Evolutionary conservation across 2,113 vertebrate genomes (phyloP).

Genomic region (Himantopus leucocephalus): DNA sequence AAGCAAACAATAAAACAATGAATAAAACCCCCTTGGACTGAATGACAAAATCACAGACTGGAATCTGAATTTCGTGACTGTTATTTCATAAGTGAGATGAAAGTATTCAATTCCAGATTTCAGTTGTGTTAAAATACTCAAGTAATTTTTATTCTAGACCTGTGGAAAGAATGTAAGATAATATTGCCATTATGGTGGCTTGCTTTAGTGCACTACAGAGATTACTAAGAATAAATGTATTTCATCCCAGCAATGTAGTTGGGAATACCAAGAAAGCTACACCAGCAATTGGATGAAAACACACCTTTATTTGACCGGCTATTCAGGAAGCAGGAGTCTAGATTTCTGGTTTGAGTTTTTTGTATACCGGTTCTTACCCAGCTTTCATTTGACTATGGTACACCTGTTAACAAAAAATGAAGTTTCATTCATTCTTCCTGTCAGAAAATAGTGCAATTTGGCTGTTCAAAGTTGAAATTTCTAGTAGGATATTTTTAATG

Average conservation of each 20-base stretch:
- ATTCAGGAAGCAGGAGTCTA: neutral
- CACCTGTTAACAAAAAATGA: neutral
- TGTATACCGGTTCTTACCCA: neutral
- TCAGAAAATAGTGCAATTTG: neutral
- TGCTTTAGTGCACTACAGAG: neutral
- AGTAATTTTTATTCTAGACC: neutral
- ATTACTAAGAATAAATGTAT: neutral
- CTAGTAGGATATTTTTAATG: neutral
- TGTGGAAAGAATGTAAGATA: neutral
- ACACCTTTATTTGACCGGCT: neutral
- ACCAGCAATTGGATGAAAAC: neutral
- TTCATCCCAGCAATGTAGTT: neutral
- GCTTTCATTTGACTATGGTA: neutral
- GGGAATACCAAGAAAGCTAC: neutral
- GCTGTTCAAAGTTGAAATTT: neutral
- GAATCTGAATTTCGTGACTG: constrained; percentile 8
- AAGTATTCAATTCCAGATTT: constrained; percentile 23
- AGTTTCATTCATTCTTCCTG: neutral
- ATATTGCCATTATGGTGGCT: neutral
- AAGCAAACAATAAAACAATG: constrained; percentile 5
- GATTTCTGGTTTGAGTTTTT: neutral
- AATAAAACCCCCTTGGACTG: neutral
- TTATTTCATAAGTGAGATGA: neutral
- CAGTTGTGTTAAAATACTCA: constrained; percentile 32
- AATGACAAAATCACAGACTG: neutral